phyloP scores from a whole-genome alignment of 2,888 invertebrate species.

The Criorhina ranunculi region DNA sequence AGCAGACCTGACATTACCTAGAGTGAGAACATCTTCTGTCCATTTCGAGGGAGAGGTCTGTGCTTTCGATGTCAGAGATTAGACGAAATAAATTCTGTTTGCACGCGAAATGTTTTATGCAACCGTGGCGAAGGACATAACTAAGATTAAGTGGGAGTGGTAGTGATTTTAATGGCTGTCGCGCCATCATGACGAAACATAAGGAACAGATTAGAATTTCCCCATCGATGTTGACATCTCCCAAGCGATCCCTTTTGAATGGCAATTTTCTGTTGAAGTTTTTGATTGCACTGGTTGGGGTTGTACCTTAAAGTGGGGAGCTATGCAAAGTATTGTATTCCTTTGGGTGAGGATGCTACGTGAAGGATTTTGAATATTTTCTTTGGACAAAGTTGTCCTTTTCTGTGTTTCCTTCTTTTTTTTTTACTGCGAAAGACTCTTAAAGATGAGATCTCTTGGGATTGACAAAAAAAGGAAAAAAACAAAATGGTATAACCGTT shows the following conservation, averaged over 20 bases:
- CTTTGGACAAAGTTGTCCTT: neutral
- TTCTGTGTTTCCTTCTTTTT: too few species aligned
- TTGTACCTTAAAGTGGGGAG: neutral
- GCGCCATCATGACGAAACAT: neutral
- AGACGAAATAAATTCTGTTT: neutral
- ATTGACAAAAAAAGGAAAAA: conserved; percentile 14
- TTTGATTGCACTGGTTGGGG: conserved; percentile 20
- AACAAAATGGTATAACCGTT: neutral
- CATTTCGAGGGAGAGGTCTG: neutral
- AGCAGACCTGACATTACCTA: neutral
- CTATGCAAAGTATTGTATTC: conserved; percentile 12
- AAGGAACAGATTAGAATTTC: conserved; percentile 8
- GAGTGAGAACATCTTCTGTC: neutral
- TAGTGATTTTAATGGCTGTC: conserved; percentile 22
- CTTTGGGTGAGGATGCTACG: neutral
- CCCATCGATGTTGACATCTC: neutral
- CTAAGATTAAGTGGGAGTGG: conserved; percentile 4
- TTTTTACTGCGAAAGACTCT: neutral
- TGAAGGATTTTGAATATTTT: conserved; percentile 9
- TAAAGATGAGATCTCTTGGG: conserved; percentile 4
- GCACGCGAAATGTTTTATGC: conserved; percentile 10
- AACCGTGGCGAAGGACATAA: neutral
- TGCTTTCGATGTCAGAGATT: neutral
- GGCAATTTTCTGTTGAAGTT: conserved; percentile 1
- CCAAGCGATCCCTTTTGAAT: conserved; percentile 23